Evolutionary conservation across 2,888 invertebrate genomes (phyloP).

Genomic region (Ditylenchus weischeri): DNA sequence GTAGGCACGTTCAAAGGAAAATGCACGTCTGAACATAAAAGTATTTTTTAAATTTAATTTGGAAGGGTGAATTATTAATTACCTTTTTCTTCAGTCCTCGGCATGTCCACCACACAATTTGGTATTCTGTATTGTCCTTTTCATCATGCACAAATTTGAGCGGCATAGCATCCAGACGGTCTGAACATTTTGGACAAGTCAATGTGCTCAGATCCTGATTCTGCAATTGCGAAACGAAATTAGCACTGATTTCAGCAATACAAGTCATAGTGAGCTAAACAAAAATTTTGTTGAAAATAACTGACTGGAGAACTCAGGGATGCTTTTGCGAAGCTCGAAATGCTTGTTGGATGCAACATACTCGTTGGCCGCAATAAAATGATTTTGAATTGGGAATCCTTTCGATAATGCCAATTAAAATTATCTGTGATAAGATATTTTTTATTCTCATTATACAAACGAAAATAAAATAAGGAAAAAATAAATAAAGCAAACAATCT

Average conservation of each 20-base stretch:
- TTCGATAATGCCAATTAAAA: too few species aligned
- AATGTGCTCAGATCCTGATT: constrained; percentile 16
- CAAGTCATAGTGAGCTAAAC: neutral
- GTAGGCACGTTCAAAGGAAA: constrained; percentile 53
- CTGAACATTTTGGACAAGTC: constrained; percentile 38
- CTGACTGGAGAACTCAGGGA: neutral
- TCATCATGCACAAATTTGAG: constrained; percentile 28
- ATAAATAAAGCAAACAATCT: too few species aligned
- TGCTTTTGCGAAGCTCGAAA: neutral
- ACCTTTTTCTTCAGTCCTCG: constrained; percentile 34
- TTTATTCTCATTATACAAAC: too few species aligned
- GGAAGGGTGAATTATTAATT: neutral
- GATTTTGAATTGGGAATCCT: too few species aligned
- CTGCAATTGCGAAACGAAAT: constrained; percentile 18
- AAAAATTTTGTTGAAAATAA: neutral
- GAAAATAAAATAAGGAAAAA: too few species aligned
- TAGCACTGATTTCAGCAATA: neutral
- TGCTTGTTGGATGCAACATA: too few species aligned
- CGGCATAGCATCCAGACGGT: constrained; percentile 31
- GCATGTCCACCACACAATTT: constrained; percentile 45
- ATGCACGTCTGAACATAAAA: constrained; percentile 43
- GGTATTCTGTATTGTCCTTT: constrained; percentile 30
- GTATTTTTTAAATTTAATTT: constrained; percentile 1
- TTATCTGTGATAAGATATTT: too few species aligned
- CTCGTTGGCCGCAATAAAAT: too few species aligned